A percentile compares a stretch with the other conserved stretches of the same genome.
phyloP scores from a whole-genome alignment of 1,140 invertebrate species.

The Ceratosolen fusciceps region DNA sequence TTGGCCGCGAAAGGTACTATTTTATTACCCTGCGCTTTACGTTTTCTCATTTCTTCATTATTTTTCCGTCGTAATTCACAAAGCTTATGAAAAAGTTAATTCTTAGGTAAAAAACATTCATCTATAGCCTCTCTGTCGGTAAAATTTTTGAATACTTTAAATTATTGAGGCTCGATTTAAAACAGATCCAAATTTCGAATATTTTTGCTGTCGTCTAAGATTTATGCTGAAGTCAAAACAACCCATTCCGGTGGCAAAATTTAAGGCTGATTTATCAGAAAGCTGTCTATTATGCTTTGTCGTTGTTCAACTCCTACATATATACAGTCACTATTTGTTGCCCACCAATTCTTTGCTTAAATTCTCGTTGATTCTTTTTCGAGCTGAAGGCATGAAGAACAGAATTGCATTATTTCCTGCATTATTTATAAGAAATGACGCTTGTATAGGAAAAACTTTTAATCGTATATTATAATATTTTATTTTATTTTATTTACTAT shows the following conservation, averaged over 20 bases:
- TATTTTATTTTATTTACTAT: too few species aligned
- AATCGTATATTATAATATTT: too few species aligned
- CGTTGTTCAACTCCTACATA: neutral
- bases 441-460: too few species aligned
- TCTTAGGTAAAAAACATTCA: neutral
- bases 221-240: neutral
- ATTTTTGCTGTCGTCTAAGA: neutral
- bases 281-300: neutral
- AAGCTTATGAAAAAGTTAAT: neutral
- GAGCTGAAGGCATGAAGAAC: neutral
- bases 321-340: neutral
- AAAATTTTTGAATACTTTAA: constrained; percentile 4
- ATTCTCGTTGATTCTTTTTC: neutral
- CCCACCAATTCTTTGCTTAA: neutral
- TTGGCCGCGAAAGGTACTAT: neutral
- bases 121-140: neutral
- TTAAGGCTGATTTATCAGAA: constrained; percentile 30
- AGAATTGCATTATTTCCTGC: neutral
- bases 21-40: neutral
- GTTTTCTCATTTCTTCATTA: constrained; percentile 2
- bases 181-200: neutral
- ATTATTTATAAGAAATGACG: too few species aligned
- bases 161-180: constrained; percentile 20
- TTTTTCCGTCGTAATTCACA: neutral
- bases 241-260: neutral